phyloP scores from a whole-genome alignment of 2,888 invertebrate genomes.

The Pristionchus maxplancki region DNA sequence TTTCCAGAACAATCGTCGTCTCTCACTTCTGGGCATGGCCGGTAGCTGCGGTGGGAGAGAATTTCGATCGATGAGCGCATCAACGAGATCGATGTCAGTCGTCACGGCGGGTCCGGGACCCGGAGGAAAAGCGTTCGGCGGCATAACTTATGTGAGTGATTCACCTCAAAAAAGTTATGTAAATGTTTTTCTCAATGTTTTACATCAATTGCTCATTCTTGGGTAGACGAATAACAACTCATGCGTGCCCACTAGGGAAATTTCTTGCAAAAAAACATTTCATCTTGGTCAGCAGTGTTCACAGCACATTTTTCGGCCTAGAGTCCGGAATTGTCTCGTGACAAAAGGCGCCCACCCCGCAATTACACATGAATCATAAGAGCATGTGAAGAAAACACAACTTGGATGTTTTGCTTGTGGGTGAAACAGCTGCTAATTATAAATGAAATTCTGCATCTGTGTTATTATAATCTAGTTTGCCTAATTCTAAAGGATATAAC shows the following conservation, averaged over 20 bases:
- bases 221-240: too few species aligned
- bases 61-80: neutral
- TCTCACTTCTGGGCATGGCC: too few species aligned
- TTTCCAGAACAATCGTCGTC: too few species aligned
- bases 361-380: conserved; percentile 22
- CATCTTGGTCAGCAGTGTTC: neutral
- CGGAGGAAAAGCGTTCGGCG: conserved; percentile 50
- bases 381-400: neutral
- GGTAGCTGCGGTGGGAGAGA: neutral
- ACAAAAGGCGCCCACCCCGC: neutral
- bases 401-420: neutral
- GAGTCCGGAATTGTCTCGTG: neutral
- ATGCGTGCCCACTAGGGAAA: too few species aligned
- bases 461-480: too few species aligned
- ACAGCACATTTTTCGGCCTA: neutral
- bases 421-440: neutral
- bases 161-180: neutral
- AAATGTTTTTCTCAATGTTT: neutral
- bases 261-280: neutral
- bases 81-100: conserved; percentile 38
- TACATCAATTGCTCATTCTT: too few species aligned
- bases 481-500: too few species aligned
- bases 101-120: neutral
- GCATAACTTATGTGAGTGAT: conserved; percentile 43
- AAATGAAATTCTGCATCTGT: neutral